Evolutionary conservation across 1,140 invertebrate genomes (phyloP).

Genomic region (Drosophila tropicalis): DNA sequence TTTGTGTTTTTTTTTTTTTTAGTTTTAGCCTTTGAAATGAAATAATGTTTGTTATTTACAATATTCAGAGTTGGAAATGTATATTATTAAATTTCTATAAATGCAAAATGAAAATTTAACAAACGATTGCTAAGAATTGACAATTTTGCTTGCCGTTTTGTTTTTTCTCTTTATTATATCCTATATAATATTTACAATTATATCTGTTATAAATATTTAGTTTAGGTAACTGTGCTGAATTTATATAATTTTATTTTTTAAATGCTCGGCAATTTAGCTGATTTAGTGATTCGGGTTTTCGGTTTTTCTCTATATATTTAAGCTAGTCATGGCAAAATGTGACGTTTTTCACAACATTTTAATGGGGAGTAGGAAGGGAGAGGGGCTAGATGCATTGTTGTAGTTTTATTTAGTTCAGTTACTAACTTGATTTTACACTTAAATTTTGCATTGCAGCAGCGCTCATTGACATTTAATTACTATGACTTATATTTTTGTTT

Average conservation of each 20-base stretch:
- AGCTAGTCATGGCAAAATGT: constrained; percentile 23
- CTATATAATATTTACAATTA: constrained; percentile 60
- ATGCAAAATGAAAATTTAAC: constrained; percentile 12
- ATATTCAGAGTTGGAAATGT: constrained; percentile 38
- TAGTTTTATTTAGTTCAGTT: constrained; percentile 13
- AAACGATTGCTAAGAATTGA: constrained; percentile 39
- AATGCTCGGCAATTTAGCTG: constrained; percentile 27
- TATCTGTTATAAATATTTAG: constrained; percentile 46
- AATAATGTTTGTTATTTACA: constrained; percentile 55
- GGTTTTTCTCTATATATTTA: constrained; percentile 25
- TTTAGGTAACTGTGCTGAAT: constrained; percentile 67
- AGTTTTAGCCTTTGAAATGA: constrained; percentile 51
- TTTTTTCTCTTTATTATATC: constrained; percentile 4
- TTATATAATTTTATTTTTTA: constrained; percentile 29
- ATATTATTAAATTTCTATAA: constrained; percentile 29
- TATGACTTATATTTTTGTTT: neutral
- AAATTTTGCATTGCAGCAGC: constrained; percentile 26
- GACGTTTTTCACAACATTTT: constrained; percentile 40
- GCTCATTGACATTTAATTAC: neutral
- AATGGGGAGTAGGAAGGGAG: constrained; percentile 14
- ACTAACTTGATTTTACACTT: constrained; percentile 28
- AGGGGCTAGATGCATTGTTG: constrained; percentile 17
- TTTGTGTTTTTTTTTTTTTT: constrained; percentile 21
- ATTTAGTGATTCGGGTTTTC: constrained; percentile 25
- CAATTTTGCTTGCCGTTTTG: constrained; percentile 35